These are phyloP conservation scores for Procambarus clarkii DNA, from an alignment of 1,140 invertebrate species.

Conservation along the genomic window DNA sequence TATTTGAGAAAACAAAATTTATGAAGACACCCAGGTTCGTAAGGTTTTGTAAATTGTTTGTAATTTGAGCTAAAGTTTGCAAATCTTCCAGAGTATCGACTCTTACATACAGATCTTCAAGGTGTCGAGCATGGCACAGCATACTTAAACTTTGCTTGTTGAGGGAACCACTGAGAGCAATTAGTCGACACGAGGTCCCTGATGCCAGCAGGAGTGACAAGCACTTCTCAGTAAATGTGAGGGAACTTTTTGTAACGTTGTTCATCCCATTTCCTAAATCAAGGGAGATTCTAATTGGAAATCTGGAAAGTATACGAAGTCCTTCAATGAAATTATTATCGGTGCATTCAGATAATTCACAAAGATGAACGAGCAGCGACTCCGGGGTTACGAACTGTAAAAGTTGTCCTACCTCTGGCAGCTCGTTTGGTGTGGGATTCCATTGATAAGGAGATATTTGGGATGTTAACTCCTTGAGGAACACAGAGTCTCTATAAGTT, in stretches of 20 bases:
- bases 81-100: background rate
- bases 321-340: background rate
- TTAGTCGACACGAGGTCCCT: background rate
- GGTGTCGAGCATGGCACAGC: background rate
- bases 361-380: background rate
- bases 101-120: background rate
- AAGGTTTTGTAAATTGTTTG: background rate
- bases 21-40: background rate
- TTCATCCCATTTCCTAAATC: background rate
- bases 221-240: background rate
- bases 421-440: background rate
- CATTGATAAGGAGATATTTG: background rate
- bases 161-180: background rate
- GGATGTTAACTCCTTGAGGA: background rate
- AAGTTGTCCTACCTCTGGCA: background rate
- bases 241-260: too few relatives aligned
- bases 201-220: background rate
- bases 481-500: background rate
- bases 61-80: background rate
- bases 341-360: too few relatives aligned
- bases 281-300: background rate
- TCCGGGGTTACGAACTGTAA: background rate
- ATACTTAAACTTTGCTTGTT: background rate
- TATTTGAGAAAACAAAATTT: background rate
- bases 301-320: background rate